Percentiles rank a stretch among this genome's conserved stretches.
Conservation (phyloP, 1,140 invertebrate genomes). For the Drosophila kanapiae region DNA sequence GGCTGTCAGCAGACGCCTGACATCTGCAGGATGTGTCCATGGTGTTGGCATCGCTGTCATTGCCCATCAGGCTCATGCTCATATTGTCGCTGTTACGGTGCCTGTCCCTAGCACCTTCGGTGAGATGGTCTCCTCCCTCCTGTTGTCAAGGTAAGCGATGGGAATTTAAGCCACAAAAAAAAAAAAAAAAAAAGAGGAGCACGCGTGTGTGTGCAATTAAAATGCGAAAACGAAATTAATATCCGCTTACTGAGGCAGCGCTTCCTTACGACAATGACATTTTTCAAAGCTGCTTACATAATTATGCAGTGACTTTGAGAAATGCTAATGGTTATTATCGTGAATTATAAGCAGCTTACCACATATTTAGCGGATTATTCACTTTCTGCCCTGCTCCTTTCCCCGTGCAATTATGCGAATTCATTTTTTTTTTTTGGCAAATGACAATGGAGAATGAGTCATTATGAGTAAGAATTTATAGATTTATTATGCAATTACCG, state of each 20-base stretch:
- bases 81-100: slow-evolving; percentile 17
- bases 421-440: not conserved
- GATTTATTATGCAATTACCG: slow-evolving; percentile 45
- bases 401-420: not conserved
- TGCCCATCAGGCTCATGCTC: slow-evolving; percentile 62
- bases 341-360: slow-evolving; percentile 43
- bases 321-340: slow-evolving; percentile 47
- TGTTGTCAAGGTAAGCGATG: slow-evolving; percentile 62
- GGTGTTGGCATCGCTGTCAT: slow-evolving; percentile 65
- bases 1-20: slow-evolving; percentile 64
- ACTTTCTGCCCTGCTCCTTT: not conserved
- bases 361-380: slow-evolving; percentile 37
- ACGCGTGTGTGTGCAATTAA: slow-evolving; percentile 53
- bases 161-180: slow-evolving; percentile 45
- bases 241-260: slow-evolving; percentile 57
- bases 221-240: slow-evolving; percentile 61
- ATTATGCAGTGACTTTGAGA: slow-evolving; percentile 46
- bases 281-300: slow-evolving; percentile 52
- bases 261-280: slow-evolving; percentile 31
- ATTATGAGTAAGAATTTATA: slow-evolving; percentile 1
- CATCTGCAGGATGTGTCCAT: slow-evolving; percentile 68
- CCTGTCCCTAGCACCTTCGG: slow-evolving; percentile 5
- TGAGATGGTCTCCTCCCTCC: not conserved
- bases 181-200: not conserved
- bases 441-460: not conserved